Percentiles rank a stretch among this genome's conserved stretches.
Evolutionary conservation across 2,113 vertebrate species (phyloP).

Genomic region (Scopus umbretta): DNA sequence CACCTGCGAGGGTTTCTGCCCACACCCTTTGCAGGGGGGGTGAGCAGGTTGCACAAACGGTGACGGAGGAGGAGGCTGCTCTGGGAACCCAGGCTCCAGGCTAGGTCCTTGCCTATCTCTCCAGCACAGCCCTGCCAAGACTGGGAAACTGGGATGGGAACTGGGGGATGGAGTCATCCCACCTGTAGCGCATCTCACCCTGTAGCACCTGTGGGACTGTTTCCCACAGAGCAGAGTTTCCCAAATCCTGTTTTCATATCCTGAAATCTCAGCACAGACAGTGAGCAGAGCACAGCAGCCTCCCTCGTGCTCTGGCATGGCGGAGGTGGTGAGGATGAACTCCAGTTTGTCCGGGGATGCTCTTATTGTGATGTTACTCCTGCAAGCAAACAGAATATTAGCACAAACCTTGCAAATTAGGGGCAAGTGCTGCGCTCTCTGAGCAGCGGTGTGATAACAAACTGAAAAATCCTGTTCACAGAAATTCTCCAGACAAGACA

Average conservation of each 20-base stretch:
- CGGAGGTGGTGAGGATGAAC: rapidly evolving
- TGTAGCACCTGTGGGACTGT: neutral
- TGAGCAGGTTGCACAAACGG: neutral
- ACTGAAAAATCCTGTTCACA: neutral
- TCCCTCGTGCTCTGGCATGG: rapidly evolving
- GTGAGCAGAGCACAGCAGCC: neutral
- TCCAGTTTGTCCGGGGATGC: neutral
- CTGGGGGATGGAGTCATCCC: neutral
- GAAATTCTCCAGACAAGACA: neutral
- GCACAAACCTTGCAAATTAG: neutral
- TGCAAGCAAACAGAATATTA: neutral
- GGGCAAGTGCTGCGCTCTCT: neutral
- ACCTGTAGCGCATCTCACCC: neutral
- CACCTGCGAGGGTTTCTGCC: neutral
- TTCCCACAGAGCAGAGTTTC: neutral
- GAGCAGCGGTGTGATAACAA: neutral
- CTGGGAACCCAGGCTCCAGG: constrained; percentile 7
- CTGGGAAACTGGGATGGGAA: neutral
- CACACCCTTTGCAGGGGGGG: neutral
- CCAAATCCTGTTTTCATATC: neutral
- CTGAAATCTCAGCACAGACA: neutral
- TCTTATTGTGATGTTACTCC: neutral
- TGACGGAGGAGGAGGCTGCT: neutral
- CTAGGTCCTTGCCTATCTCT: neutral
- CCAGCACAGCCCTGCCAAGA: neutral